Base-by-base conservation (phyloP, 2,888 invertebrate genomes). In the Dolomedes plantarius region DNA sequence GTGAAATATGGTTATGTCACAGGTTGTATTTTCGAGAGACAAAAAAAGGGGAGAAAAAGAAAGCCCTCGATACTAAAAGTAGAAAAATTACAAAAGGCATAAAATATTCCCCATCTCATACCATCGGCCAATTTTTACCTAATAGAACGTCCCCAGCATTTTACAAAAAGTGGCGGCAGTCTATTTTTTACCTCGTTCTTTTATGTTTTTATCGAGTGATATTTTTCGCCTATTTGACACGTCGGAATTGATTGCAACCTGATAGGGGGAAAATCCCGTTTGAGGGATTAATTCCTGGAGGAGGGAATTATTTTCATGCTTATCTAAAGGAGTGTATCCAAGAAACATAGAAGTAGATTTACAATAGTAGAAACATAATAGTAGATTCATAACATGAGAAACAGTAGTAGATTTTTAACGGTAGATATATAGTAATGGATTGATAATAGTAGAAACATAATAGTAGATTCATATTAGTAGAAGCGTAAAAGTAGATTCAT, bases 1-100 rank as follows among this genome's bases (percentile, higher is more conserved):
- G 23, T 83, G 76, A 83, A 83, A 83, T 83, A 83, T 83, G 82
- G 82, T 83, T 76, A 72, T 76, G 82, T 76, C 36, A 50, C 76
- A 83, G 82, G 76, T 83, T 83, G 82, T 50, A 65, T 77, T 65
- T n/a, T n/a, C n/a, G n/a, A n/a, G 76, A 64, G 62, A 65, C 46
- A 83, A 83, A 83, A 83, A 76, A 67, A 23, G 11, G 19, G 7
- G 28, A 29, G 65, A n/a, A 46, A 46, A 46, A 46, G n/a, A 9
- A 16, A n/a, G 16, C 46, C n/a, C 16, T 46, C 46, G 9, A 9
- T 46, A n/a, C 9, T 46, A 46, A 46, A 46, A 46, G 46, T 46
- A 46, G 46, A 46, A 46, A 46, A 46, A 46, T 46, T 46, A 46
- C 46, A 46, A 46, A 46, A 16, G 46, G 16, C 16, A 46, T 46